Evolutionary conservation across 2,113 vertebrate genomes (phyloP).

Genomic region (Thinocorus orbignyianus): DNA sequence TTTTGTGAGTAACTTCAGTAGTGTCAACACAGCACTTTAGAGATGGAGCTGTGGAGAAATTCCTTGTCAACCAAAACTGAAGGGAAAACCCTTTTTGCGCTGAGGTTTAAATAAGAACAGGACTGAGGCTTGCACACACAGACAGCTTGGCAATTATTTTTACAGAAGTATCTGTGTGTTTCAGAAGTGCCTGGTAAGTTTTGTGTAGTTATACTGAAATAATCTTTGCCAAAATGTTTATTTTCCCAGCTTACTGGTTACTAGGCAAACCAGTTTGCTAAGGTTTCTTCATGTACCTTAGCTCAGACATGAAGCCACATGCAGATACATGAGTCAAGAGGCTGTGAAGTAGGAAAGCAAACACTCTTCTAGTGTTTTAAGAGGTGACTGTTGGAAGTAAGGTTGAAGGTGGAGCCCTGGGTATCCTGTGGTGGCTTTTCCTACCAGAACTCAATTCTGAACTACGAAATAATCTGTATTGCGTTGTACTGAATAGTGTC

Average conservation of each 20-base stretch:
- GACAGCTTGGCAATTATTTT: neutral
- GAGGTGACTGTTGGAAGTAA: neutral
- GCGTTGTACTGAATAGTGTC: neutral
- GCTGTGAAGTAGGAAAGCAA: neutral
- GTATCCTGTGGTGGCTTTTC: neutral
- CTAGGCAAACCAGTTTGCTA: slow-evolving; percentile 32
- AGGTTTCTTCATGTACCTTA: neutral
- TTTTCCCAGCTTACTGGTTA: neutral
- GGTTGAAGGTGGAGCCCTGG: neutral
- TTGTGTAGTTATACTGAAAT: neutral
- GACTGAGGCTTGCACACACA: rapidly evolving
- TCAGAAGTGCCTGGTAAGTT: neutral
- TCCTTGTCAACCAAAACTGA: neutral
- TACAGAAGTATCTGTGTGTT: neutral
- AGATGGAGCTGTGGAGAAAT: neutral
- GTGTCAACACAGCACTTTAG: neutral
- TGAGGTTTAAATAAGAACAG: neutral
- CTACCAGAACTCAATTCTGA: neutral
- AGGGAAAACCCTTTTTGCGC: neutral
- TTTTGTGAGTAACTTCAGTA: neutral
- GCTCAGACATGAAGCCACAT: neutral
- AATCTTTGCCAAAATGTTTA: neutral
- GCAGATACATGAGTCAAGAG: neutral
- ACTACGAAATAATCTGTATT: neutral
- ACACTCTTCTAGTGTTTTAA: neutral